These are phyloP conservation scores for Sminthopsis crassicaudata DNA, from an alignment of 2,113 vertebrate genomes.

Conservation along the genomic window DNA sequence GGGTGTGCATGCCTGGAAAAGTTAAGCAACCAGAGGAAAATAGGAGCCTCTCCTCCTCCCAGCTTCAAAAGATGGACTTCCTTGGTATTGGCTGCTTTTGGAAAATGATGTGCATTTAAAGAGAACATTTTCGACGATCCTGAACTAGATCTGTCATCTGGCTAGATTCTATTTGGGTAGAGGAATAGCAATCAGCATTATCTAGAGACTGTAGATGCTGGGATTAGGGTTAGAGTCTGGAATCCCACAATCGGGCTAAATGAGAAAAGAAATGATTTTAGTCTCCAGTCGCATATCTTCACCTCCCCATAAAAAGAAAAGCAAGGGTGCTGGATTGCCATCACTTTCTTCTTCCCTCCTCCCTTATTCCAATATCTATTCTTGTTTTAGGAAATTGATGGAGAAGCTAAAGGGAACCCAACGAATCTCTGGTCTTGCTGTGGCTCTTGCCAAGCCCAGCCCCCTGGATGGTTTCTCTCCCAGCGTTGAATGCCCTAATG, in stretches of 20 bases:
- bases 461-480: constrained; percentile 88
- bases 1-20: neutral
- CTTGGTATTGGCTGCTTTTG: neutral
- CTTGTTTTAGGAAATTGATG: constrained; percentile 86
- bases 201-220: neutral
- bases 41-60: neutral
- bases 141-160: constrained; percentile 12
- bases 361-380: accelerated
- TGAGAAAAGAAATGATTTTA: neutral
- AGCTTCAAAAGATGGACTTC: neutral
- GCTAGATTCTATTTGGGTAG: constrained; percentile 9
- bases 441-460: constrained; percentile 83
- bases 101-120: neutral
- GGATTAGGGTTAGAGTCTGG: neutral
- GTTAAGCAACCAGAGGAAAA: neutral
- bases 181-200: neutral
- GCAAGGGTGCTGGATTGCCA: neutral
- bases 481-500: constrained; percentile 91
- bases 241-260: neutral
- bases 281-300: neutral
- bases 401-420: constrained; percentile 88
- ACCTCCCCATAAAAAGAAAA: neutral
- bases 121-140: neutral
- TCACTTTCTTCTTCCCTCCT: constrained; percentile 4
- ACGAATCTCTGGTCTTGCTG: constrained; percentile 92